These are phyloP conservation scores for Conus ventricosus DNA, from an alignment of 1,140 invertebrate species.

Conservation along the genomic window DNA sequence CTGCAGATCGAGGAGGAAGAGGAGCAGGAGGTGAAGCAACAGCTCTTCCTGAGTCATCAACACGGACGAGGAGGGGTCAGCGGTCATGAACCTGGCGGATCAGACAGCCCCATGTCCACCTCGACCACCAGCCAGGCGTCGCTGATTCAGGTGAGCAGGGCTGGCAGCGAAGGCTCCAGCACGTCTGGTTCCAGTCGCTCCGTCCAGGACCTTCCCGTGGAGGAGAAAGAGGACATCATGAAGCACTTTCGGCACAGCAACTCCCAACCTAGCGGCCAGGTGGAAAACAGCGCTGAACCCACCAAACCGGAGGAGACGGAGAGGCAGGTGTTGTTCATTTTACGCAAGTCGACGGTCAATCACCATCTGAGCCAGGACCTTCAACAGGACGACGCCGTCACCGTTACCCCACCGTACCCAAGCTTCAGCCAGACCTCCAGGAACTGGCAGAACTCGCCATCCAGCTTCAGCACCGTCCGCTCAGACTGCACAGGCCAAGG, in stretches of 20 bases:
- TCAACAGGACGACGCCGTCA: slow-evolving; percentile 15
- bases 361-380: slow-evolving; percentile 34
- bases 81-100: not conserved
- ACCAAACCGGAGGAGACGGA: slow-evolving; percentile 1
- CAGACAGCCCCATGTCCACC: not conserved
- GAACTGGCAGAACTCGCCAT: not conserved
- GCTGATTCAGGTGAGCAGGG: not conserved
- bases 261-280: not conserved
- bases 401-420: not conserved
- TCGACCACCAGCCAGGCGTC: not conserved
- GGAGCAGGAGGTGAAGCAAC: slow-evolving; percentile 32
- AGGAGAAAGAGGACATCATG: not conserved
- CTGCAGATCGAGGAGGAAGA: slow-evolving; percentile 35
- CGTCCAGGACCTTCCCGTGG: not conserved
- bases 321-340: slow-evolving; percentile 19
- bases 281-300: not conserved
- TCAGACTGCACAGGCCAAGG: not conserved
- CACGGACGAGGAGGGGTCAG: not conserved
- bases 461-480: not conserved
- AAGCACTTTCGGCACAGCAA: not conserved
- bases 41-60: slow-evolving; percentile 24
- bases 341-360: slow-evolving; percentile 27
- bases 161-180: not conserved
- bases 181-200: not conserved
- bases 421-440: not conserved